Evolutionary conservation across 30 jellyfish, hydroid and myxozoan genomes (phyloP).

Genomic region (Morbakka virulenta): DNA sequence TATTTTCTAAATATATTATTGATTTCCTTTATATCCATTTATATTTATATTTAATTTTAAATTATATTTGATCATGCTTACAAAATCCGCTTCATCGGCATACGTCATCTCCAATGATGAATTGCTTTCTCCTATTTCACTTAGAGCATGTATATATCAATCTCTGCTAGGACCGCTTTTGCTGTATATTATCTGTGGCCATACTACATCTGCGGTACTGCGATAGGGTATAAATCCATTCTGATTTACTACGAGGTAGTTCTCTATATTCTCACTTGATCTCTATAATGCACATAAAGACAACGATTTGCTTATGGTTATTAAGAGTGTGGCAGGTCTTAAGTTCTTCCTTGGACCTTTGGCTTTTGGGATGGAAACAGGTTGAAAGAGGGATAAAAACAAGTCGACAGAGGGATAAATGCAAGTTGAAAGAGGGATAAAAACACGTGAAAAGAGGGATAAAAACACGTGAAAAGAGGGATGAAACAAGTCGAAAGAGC

Average conservation of each 20-base stretch:
- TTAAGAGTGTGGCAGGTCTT: slow-evolving; percentile 23
- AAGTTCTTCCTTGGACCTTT: slow-evolving; percentile 23
- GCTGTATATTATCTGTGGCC: slow-evolving; percentile 46
- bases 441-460: no score
- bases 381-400: no score
- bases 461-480: no score
- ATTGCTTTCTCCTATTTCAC: slow-evolving; percentile 2
- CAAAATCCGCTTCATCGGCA: slow-evolving; percentile 29
- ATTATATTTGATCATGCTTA: slow-evolving; percentile 15
- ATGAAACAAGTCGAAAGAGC: no score
- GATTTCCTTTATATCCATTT: no score
- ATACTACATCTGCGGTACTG: slow-evolving; percentile 33
- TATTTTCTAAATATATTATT: not conserved
- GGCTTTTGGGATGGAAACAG: no score
- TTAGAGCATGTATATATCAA: slow-evolving; percentile 11
- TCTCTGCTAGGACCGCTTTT: slow-evolving; percentile 16
- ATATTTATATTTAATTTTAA: no score
- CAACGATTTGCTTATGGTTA: not conserved
- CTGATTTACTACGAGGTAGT: slow-evolving; percentile 8
- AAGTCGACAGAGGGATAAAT: no score
- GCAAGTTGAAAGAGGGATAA: no score
- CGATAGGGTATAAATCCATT: slow-evolving; percentile 19
- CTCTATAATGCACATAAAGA: no score
- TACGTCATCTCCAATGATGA: slow-evolving; percentile 26
- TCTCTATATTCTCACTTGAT: no score